Percentiles rank a stretch among this genome's conserved stretches.
phyloP scores from a whole-genome alignment of 2,113 vertebrate species.

The Psettodes erumei region DNA sequence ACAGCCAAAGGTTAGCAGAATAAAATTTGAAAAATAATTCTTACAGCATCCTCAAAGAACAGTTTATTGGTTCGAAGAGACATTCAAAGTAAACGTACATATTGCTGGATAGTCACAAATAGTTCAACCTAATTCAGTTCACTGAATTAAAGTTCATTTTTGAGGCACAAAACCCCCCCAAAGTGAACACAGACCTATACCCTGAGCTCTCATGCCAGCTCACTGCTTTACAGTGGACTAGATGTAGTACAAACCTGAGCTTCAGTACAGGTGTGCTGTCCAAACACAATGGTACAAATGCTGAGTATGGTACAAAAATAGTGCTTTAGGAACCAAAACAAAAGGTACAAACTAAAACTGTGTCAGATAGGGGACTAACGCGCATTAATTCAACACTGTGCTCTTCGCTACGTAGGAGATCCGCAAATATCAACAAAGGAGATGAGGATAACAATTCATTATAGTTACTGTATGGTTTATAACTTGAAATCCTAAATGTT shows the following conservation, averaged over 20 bases:
- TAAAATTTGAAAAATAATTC: not conserved
- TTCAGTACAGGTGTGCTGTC: not conserved
- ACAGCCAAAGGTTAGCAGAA: conserved; percentile 10
- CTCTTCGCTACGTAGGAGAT: too few relatives aligned
- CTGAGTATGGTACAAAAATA: conserved; percentile 1
- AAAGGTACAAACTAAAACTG: not conserved
- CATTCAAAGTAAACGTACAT: not conserved
- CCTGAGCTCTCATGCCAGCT: not conserved
- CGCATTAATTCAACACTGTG: not conserved
- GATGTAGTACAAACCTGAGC: not conserved
- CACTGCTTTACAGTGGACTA: not conserved
- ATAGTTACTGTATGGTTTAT: not conserved
- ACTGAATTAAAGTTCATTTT: not conserved
- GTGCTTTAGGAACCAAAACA: too few relatives aligned
- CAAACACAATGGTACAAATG: not conserved
- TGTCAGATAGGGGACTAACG: not conserved
- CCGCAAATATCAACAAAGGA: too few relatives aligned
- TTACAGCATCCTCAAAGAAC: conserved; percentile 9
- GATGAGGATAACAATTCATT: not conserved
- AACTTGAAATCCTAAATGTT: not conserved
- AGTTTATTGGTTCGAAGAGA: not conserved
- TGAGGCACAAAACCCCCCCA: too few relatives aligned
- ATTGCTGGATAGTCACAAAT: not conserved
- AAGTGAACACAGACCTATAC: not conserved
- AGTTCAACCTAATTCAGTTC: not conserved